phyloP scores from a whole-genome alignment of 2,888 invertebrate genomes.

The Leistus spinibarbis region DNA sequence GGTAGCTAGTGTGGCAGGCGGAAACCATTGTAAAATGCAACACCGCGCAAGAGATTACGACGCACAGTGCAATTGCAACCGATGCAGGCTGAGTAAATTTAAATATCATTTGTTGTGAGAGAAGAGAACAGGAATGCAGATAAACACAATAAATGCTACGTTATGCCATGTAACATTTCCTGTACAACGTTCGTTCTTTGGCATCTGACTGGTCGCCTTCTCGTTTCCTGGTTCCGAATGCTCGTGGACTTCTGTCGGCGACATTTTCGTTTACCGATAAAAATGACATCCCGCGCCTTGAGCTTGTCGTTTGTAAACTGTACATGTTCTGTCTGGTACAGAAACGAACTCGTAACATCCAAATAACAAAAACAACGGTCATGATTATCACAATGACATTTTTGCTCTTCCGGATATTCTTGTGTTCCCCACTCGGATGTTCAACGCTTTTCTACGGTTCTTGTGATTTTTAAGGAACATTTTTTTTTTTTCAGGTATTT shows the following conservation, averaged over 20 bases:
- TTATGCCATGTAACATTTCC: constrained; percentile 1
- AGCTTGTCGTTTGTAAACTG: constrained; percentile 32
- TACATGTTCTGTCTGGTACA: constrained; percentile 27
- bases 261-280: constrained; percentile 38
- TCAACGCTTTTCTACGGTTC: too few relatives aligned
- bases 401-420: background rate
- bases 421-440: too few relatives aligned
- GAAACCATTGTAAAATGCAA: constrained; percentile 6
- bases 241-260: constrained; percentile 23
- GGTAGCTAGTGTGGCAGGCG: background rate
- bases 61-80: background rate
- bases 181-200: background rate
- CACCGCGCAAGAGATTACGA: background rate
- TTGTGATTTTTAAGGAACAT: too few relatives aligned
- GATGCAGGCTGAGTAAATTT: background rate
- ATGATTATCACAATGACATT: background rate
- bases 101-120: constrained; percentile 1
- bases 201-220: constrained; percentile 12
- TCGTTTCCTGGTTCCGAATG: background rate
- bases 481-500: too few relatives aligned
- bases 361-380: background rate
- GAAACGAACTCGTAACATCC: constrained; percentile 34
- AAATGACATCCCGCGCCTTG: constrained; percentile 34
- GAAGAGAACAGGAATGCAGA: background rate
- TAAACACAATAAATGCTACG: constrained; percentile 2